These are phyloP conservation scores for Fopius arisanus DNA, from an alignment of 1,140 invertebrate genomes.

Conservation along the genomic window DNA sequence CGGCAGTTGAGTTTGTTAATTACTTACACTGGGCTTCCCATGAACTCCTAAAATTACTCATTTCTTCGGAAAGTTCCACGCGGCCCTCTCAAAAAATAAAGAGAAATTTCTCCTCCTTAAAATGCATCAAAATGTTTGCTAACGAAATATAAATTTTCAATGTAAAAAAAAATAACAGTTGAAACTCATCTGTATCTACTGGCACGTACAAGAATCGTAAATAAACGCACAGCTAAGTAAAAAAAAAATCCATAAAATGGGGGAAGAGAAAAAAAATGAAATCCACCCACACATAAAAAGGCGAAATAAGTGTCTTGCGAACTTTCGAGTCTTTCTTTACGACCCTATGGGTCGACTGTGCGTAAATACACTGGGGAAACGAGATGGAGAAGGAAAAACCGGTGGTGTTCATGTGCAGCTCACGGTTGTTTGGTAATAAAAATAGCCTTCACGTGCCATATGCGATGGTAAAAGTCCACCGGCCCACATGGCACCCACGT, in stretches of 20 bases:
- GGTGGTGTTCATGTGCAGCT: constrained; percentile 10
- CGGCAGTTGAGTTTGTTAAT: constrained; percentile 26
- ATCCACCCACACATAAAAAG: background rate
- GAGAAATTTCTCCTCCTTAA: background rate
- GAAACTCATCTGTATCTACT: background rate
- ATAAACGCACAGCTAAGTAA: constrained; percentile 7
- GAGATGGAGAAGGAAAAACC: constrained; percentile 4
- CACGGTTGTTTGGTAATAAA: constrained; percentile 46
- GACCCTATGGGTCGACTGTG: background rate
- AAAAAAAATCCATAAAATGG: background rate
- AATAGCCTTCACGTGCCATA: constrained; percentile 46
- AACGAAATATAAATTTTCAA: background rate
- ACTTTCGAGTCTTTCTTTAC: constrained; percentile 22
- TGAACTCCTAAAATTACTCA: constrained; percentile 18
- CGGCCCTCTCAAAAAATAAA: background rate
- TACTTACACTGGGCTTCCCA: constrained; percentile 13
- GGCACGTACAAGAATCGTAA: constrained; percentile 21
- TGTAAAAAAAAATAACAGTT: background rate
- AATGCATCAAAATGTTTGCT: background rate
- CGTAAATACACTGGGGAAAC: background rate
- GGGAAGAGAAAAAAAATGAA: background rate
- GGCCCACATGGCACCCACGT: constrained; percentile 35
- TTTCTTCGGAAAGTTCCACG: background rate
- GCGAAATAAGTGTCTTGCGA: constrained; percentile 6
- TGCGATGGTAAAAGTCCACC: constrained; percentile 45